These are phyloP conservation scores for Phanerotoma sp. DNA, from an alignment of 2,888 invertebrate genomes.

Conservation along the genomic window DNA sequence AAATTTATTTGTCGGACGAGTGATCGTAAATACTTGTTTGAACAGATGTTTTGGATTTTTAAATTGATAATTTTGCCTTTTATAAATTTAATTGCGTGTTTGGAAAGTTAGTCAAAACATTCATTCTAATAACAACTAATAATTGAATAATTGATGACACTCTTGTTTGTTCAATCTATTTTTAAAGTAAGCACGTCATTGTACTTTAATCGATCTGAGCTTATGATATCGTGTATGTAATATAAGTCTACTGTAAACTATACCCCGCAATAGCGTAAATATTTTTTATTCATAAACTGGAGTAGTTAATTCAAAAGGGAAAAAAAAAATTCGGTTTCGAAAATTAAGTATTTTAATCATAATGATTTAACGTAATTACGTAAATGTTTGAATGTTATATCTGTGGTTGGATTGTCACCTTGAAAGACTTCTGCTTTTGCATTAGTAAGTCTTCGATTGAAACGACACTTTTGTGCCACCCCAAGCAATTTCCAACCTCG, in stretches of 20 bases:
- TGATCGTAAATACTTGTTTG: too few relatives aligned
- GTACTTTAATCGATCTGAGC: neutral
- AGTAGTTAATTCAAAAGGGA: too few relatives aligned
- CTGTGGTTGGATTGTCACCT: conserved; percentile 45
- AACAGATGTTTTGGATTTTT: neutral
- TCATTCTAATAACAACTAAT: neutral
- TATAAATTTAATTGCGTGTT: too few relatives aligned
- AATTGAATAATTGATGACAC: neutral
- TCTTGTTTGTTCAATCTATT: neutral
- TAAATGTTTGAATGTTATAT: too few relatives aligned
- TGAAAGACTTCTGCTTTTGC: conserved; percentile 53
- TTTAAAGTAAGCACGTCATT: neutral
- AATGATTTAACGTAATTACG: too few relatives aligned
- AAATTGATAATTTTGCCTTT: neutral
- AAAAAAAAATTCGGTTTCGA: too few relatives aligned
- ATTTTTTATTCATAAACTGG: too few relatives aligned
- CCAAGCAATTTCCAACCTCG: conserved; percentile 23
- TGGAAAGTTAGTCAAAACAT: neutral
- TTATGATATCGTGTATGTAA: too few relatives aligned
- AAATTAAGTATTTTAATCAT: too few relatives aligned
- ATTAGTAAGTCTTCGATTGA: conserved; percentile 46
- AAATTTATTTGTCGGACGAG: too few relatives aligned
- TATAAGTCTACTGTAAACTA: too few relatives aligned
- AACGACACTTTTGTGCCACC: conserved; percentile 29
- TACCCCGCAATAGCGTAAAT: too few relatives aligned